These are phyloP conservation scores for Tricholauxania praeusta DNA, from an alignment of 2,888 invertebrate species.

Conservation along the genomic window DNA sequence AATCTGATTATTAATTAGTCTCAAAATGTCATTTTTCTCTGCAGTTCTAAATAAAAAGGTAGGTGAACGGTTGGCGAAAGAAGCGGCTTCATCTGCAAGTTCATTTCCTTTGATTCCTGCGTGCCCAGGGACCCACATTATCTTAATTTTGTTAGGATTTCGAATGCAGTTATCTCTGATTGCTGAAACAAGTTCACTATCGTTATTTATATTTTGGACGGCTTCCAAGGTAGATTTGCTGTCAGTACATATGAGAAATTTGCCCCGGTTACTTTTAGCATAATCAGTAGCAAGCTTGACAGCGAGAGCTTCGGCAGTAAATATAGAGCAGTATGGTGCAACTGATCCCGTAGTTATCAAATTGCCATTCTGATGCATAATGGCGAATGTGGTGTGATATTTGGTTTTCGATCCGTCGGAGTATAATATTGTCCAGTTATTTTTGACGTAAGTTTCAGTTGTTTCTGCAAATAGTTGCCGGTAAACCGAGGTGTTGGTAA, in stretches of 20 bases:
- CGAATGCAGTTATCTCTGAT: neutral
- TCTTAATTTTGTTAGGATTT: neutral
- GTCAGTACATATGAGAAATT: neutral
- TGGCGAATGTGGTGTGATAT: slow-evolving; percentile 1
- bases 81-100: too few relatives aligned
- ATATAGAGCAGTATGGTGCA: neutral
- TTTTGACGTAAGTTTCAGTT: neutral
- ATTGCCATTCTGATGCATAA: neutral
- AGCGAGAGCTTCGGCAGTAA: neutral
- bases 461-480: slow-evolving; percentile 14
- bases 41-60: too few relatives aligned
- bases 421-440: neutral
- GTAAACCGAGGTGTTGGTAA: neutral
- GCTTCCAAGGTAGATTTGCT: neutral
- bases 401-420: neutral
- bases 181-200: neutral
- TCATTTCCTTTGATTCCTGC: too few relatives aligned
- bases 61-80: too few relatives aligned
- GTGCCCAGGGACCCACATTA: too few relatives aligned
- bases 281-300: neutral
- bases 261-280: neutral
- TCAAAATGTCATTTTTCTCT: too few relatives aligned
- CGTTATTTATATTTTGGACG: neutral
- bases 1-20: too few relatives aligned
- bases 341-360: neutral